These are phyloP conservation scores for Notoglanidium macrostoma DNA, from an alignment of 2,797 vertebrate genomes.

Conservation along the genomic window DNA sequence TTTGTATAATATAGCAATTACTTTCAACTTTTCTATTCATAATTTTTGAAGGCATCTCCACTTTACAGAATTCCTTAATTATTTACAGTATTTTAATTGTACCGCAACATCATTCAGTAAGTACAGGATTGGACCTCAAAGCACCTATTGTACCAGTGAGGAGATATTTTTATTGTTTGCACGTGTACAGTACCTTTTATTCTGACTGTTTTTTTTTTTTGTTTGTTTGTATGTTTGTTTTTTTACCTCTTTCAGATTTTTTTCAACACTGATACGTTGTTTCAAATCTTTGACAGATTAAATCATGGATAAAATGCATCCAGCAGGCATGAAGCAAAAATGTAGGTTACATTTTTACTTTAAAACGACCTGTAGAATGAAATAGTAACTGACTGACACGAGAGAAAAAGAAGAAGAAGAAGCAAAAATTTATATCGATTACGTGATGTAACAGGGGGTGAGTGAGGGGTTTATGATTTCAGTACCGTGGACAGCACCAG, in stretches of 20 bases:
- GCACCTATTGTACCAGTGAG: neutral
- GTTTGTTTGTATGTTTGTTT: neutral
- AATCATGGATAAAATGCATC: neutral
- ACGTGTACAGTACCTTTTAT: neutral
- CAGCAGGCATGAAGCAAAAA: neutral
- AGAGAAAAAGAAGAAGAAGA: neutral
- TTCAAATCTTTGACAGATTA: neutral
- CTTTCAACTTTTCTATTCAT: neutral
- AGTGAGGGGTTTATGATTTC: conserved; percentile 47
- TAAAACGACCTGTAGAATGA: neutral
- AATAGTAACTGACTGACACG: neutral
- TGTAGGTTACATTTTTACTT: neutral
- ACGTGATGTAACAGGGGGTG: neutral
- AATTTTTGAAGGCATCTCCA: neutral
- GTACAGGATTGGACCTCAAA: neutral
- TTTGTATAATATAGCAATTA: neutral
- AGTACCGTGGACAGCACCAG: conserved; percentile 69
- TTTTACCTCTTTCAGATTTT: neutral
- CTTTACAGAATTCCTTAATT: neutral
- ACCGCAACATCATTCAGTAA: neutral
- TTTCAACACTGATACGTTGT: neutral
- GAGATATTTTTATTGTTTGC: neutral
- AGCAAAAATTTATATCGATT: neutral
- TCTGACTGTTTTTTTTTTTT: neutral
- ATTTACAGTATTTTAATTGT: neutral